Conservation (phyloP, 2,113 vertebrate species). For the Zosterops hypoxanthus region DNA sequence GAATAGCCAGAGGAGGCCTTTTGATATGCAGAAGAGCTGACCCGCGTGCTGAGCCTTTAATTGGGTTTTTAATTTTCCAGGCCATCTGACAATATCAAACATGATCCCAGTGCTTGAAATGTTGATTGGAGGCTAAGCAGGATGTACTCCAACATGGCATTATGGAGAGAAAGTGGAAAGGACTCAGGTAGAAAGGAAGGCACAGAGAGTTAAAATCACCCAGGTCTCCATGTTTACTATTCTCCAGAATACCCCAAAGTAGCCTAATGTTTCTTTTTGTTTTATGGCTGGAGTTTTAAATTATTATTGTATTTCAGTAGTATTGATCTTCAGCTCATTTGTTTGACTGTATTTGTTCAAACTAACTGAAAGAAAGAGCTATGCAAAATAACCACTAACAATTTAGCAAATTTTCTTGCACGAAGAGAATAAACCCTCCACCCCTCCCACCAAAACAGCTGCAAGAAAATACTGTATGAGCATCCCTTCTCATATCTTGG, state of each 20-base stretch:
- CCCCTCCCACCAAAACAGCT: not conserved
- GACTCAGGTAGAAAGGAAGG: conserved; percentile 75
- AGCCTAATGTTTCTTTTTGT: conserved; percentile 52
- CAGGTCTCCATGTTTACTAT: conserved; percentile 43
- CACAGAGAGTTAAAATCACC: conserved; percentile 64
- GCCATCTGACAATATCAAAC: conserved; percentile 99
- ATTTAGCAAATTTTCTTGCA: conserved; percentile 38
- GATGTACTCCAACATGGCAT: conserved; percentile 87
- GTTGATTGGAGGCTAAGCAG: conserved; percentile 91
- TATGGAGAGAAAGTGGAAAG: conserved; percentile 79
- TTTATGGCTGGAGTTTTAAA: conserved; percentile 50
- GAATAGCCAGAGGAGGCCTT: conserved; percentile 99
- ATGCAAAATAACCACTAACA: conserved; percentile 33
- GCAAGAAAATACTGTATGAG: conserved; percentile 42
- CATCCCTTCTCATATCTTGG: not conserved
- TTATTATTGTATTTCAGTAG: conserved; percentile 44
- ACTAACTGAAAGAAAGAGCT: not conserved
- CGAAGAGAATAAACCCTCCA: not conserved
- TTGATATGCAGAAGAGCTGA: conserved; percentile 99
- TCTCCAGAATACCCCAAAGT: conserved; percentile 48
- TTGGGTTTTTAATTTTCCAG: conserved; percentile 99
- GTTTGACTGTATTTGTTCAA: conserved; percentile 43
- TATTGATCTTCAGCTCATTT: conserved; percentile 54
- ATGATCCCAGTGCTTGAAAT: conserved; percentile 96
- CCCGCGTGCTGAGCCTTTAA: conserved; percentile 98